Evolutionary conservation across 2,113 vertebrate genomes (phyloP), one percentile per base, ranked within the genome.

Genomic region (Picathartes gymnocephalus): DNA sequence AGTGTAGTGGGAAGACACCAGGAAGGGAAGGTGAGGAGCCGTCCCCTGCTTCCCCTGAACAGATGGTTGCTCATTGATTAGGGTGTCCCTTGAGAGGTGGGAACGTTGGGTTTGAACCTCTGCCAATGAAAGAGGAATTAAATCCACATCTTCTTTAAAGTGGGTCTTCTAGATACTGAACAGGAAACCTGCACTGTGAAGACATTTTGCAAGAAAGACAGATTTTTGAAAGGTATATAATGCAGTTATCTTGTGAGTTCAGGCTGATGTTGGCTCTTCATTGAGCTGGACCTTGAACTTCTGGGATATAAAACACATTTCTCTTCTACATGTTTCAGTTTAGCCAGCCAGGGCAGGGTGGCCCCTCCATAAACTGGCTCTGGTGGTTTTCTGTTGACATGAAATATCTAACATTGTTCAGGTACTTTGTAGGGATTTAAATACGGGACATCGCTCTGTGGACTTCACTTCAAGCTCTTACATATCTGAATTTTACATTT

Each of bases 51-150:
- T 42, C 16, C n/a, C 68, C 68, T 0, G 5, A 83, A 50, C 96
- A 96, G 94, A 96, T 96, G 94, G 86, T 19, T 77, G 62, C 58
- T 91, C 80, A 91, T 91, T 93, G 94, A 95, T 96, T 86, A 95
- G 62, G 27, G 15, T 2, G 2, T 91, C 93, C 54, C 93, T 56
- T 83, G 93, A 92, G 96, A 77, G 20, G 6, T 19, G 40, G 48
- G 50, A 86, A 82, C 0, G 0, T 40, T 72, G 71, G 68, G 42
- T 78, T 96, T 95, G 95, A 77, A 96, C 37, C 56, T 86, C 64
- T 83, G 95, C 93, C 96, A 96, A 17, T 15, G 25, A 64, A 88
- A 61, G 23, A 62, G 68, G 83, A 81, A 86, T 77, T 86, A 60
- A 88, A 92, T 50, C 48, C 76, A 47, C 7, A 1, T 72, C 58